Conservation (phyloP, 2,888 invertebrate species). For the Megamerina dolium region DNA sequence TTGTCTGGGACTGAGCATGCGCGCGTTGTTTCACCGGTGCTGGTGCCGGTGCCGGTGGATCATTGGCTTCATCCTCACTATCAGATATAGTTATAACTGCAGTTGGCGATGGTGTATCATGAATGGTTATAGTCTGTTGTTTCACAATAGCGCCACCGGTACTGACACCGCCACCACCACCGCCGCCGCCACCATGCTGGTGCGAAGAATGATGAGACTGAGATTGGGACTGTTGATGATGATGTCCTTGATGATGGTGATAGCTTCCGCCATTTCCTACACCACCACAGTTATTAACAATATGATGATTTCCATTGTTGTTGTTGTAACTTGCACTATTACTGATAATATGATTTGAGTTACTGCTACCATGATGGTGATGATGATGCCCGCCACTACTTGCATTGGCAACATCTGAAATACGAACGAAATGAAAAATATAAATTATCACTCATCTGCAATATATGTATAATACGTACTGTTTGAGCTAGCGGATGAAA, state of each 20-base stretch:
- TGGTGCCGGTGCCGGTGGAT: slow-evolving; percentile 26
- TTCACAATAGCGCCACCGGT: slow-evolving; percentile 39
- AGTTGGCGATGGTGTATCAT: slow-evolving; percentile 91
- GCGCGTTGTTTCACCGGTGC: slow-evolving; percentile 38
- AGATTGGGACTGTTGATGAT: slow-evolving; percentile 18
- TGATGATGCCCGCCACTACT: slow-evolving; percentile 33
- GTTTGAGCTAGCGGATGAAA: slow-evolving; percentile 34
- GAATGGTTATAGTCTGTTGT: slow-evolving; percentile 84
- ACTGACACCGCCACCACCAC: no score
- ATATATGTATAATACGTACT: slow-evolving; percentile 33
- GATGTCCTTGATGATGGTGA: slow-evolving; percentile 27
- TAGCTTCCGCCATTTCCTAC: slow-evolving; percentile 24
- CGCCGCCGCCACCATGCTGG: slow-evolving; percentile 29
- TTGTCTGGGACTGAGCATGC: slow-evolving; percentile 47
- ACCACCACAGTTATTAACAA: slow-evolving; percentile 33
- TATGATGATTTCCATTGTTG: slow-evolving; percentile 29
- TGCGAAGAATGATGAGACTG: slow-evolving; percentile 21
- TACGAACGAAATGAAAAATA: neutral
- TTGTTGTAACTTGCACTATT: slow-evolving; percentile 29
- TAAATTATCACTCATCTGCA: no score
- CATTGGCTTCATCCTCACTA: slow-evolving; percentile 79
- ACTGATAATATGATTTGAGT: slow-evolving; percentile 30
- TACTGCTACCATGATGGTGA: slow-evolving; percentile 22
- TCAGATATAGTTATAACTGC: slow-evolving; percentile 95
- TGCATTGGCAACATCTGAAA: slow-evolving; percentile 14